Percentiles rank a stretch among this genome's conserved stretches.
These are phyloP conservation scores for Rhinoptilus africanus DNA, from an alignment of 2,113 vertebrate genomes.

Conservation along the genomic window DNA sequence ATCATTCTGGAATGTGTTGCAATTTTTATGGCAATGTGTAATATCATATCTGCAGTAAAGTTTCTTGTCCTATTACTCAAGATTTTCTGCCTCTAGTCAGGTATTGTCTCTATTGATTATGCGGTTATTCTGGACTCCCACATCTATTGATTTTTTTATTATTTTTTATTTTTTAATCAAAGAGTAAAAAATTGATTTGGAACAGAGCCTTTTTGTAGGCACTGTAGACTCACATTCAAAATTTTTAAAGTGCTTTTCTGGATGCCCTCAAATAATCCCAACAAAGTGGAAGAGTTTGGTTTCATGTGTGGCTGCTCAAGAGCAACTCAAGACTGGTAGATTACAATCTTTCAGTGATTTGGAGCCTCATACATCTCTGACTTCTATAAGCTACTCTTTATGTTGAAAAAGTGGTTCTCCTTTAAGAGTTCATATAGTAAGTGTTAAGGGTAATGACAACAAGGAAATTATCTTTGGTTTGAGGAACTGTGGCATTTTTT, in stretches of 20 bases:
- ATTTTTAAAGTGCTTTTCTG: neutral
- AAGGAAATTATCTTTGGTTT: slow-evolving; percentile 31
- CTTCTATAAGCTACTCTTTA: neutral
- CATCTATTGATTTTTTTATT: neutral
- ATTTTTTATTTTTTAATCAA: neutral
- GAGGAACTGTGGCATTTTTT: slow-evolving; percentile 42
- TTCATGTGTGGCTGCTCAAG: neutral
- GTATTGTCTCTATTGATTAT: neutral
- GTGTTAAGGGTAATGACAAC: neutral
- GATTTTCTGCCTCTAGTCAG: neutral
- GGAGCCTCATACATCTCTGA: neutral
- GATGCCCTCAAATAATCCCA: neutral
- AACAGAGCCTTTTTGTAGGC: neutral
- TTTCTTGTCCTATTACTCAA: neutral
- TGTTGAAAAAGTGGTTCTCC: neutral
- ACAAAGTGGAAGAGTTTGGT: neutral
- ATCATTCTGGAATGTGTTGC: neutral
- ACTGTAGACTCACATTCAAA: neutral
- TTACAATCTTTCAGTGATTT: neutral
- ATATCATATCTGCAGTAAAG: neutral
- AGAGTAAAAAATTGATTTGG: neutral
- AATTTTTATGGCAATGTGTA: neutral
- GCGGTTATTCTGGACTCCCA: neutral
- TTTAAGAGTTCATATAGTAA: neutral
- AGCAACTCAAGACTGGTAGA: neutral